Evolutionary conservation across 1,140 invertebrate genomes (phyloP), one percentile per base, ranked within the genome.

Genomic region (Branchinecta lynchi): DNA sequence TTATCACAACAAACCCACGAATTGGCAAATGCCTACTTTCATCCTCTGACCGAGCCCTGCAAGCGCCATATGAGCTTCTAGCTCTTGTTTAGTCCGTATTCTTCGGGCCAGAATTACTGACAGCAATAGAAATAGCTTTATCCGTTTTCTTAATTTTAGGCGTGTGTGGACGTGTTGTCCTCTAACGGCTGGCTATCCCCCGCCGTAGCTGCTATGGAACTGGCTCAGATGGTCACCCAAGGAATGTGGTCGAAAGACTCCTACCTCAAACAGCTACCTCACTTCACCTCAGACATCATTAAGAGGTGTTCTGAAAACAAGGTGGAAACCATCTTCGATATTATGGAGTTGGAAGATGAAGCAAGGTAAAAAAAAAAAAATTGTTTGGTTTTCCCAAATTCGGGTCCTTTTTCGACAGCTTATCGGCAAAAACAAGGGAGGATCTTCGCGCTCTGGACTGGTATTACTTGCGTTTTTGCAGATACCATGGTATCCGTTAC

Each of bases 241-340:
- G 96, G 95, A 3, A 97, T 99, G 94, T 99, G 96, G 94, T 92
- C 88, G 70, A 98, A 97, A 79, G 96, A 99, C 78, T 96, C 93
- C 0, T 96, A 97, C 77, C 81, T 99, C 66, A 93, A 96, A 75
- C 97, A 99, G 76, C 78, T 99, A 72, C 96, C 97, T 6, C 95
- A 99, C 79, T 98, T 98, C 77, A 90, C 85, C 12, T 74, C 82
- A 0, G 96, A 97, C 1, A 88, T 95, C 65, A 89, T 98, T 69
- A 92, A 94, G 76, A 79, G 92, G 7, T 97, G 94, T 76, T 87
- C 88, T 0, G 92, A 95, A 43, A 76, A 89, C 84, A 84, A 85
- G 72, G 89, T 98, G 7, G 93, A 98, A 78, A 95, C 93, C 0
- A 92, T 99, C 8, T 99, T 98, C 79, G 96, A 99, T 76, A 88